Percentiles rank a stretch among this genome's conserved stretches.
Conservation (phyloP, 2,888 invertebrate species). For the Notodonta dromedarius region DNA sequence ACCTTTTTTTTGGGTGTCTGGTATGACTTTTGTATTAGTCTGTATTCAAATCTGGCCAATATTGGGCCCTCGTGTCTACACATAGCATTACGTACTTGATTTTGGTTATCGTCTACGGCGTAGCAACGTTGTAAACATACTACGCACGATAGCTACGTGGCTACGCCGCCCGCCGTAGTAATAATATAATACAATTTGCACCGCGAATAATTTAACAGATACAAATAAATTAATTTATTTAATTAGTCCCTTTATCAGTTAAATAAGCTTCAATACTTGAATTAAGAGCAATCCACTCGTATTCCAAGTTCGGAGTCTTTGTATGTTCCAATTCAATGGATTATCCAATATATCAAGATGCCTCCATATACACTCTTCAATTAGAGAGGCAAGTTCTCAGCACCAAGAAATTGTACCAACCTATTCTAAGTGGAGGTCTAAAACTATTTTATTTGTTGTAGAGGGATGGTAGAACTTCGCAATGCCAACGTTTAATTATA, state of each 20-base stretch:
- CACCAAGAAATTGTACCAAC: background rate
- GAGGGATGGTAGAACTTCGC: background rate
- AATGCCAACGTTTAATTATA: background rate
- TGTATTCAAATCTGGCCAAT: too few species aligned
- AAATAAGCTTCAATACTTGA: background rate
- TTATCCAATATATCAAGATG: constrained; percentile 7
- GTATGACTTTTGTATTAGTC: too few species aligned
- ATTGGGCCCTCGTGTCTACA: too few species aligned
- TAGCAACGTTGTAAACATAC: background rate
- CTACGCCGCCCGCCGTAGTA: background rate
- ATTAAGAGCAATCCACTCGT: background rate
- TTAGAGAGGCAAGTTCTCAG: background rate
- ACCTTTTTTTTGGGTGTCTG: too few species aligned
- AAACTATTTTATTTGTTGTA: background rate
- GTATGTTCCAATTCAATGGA: constrained; percentile 6
- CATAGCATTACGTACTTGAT: too few species aligned
- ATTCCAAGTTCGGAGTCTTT: background rate
- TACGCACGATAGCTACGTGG: background rate
- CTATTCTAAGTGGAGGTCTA: background rate
- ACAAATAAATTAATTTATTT: too few species aligned
- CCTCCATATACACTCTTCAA: background rate
- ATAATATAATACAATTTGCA: too few species aligned
- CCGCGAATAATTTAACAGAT: too few species aligned
- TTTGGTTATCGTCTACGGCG: background rate
- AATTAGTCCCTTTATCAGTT: too few species aligned